These are phyloP conservation scores for Hystrix cristata DNA, from an alignment of 2,113 vertebrate genomes.

Conservation along the genomic window DNA sequence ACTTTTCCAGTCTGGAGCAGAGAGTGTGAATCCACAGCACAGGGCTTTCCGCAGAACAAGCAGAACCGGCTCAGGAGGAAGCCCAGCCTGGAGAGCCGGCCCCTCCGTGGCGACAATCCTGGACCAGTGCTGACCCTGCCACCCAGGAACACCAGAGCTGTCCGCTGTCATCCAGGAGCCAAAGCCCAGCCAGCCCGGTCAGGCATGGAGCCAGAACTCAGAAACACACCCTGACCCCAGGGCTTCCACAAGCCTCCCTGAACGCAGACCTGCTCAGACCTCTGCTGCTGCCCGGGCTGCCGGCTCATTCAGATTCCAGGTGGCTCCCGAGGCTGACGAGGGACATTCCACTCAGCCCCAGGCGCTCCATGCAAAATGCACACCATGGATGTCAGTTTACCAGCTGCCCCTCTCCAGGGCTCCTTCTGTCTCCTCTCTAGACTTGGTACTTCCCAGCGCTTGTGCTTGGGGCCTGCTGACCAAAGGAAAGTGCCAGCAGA, in stretches of 20 bases:
- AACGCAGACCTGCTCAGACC: background rate
- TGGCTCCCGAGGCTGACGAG: background rate
- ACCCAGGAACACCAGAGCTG: background rate
- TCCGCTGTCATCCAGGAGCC: background rate
- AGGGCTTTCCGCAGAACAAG: background rate
- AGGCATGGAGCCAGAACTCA: background rate
- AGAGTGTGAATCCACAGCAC: background rate
- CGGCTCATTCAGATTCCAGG: too few relatives aligned
- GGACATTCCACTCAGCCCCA: background rate
- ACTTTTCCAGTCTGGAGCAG: background rate
- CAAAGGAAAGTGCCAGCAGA: background rate
- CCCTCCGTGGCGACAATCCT: background rate
- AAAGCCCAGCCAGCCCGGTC: background rate
- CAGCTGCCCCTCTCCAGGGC: background rate
- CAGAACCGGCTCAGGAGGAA: background rate
- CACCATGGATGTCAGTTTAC: background rate
- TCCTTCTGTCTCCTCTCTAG: background rate
- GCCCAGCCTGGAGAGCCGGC: background rate
- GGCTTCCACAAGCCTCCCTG: background rate
- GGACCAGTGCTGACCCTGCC: background rate
- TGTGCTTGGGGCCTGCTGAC: background rate
- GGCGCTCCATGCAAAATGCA: too few relatives aligned
- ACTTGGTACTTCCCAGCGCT: background rate
- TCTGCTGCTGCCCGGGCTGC: background rate
- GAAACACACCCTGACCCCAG: too few relatives aligned